Evolutionary conservation across 2,888 invertebrate species (phyloP).

Genomic region (Dryomyza anilis): DNA sequence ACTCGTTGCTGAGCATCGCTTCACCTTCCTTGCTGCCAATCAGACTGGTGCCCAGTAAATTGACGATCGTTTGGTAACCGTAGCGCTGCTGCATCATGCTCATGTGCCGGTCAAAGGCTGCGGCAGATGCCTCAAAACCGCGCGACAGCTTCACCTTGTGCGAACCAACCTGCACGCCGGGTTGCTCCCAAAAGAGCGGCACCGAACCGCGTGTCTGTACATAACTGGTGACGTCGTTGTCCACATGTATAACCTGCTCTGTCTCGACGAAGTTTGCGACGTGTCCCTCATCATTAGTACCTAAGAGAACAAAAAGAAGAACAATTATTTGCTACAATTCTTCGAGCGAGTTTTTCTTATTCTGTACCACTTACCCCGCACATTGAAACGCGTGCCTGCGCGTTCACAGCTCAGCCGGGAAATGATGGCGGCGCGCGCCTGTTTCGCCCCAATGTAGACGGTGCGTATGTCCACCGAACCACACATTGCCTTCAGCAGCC

Average conservation of each 20-base stretch:
- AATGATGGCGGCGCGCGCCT: slow-evolving; percentile 92
- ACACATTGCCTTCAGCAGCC: slow-evolving; percentile 96
- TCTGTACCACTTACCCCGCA: slow-evolving; percentile 67
- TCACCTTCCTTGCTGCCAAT: slow-evolving; percentile 97
- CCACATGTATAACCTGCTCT: slow-evolving; percentile 93
- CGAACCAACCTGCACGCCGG: slow-evolving; percentile 97
- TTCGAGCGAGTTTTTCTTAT: neutral
- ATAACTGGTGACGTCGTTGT: slow-evolving; percentile 88
- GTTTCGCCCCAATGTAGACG: slow-evolving; percentile 95
- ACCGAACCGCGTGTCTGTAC: slow-evolving; percentile 95
- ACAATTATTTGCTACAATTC: neutral
- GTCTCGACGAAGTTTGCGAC: slow-evolving; percentile 99
- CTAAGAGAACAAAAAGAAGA: slow-evolving; percentile 21
- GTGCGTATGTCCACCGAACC: slow-evolving; percentile 97
- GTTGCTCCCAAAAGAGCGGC: slow-evolving; percentile 99
- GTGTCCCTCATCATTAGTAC: slow-evolving; percentile 98
- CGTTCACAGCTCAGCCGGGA: slow-evolving; percentile 96
- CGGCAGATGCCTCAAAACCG: slow-evolving; percentile 91
- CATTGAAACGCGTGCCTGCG: slow-evolving; percentile 97
- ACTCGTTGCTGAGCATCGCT: slow-evolving; percentile 90
- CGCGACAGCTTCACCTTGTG: slow-evolving; percentile 97
- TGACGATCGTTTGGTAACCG: slow-evolving; percentile 89
- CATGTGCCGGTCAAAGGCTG: slow-evolving; percentile 93
- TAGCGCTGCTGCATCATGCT: slow-evolving; percentile 84
- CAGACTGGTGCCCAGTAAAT: slow-evolving; percentile 86